Conservation (phyloP, 2,888 invertebrate genomes). For the Aromia moschata region DNA sequence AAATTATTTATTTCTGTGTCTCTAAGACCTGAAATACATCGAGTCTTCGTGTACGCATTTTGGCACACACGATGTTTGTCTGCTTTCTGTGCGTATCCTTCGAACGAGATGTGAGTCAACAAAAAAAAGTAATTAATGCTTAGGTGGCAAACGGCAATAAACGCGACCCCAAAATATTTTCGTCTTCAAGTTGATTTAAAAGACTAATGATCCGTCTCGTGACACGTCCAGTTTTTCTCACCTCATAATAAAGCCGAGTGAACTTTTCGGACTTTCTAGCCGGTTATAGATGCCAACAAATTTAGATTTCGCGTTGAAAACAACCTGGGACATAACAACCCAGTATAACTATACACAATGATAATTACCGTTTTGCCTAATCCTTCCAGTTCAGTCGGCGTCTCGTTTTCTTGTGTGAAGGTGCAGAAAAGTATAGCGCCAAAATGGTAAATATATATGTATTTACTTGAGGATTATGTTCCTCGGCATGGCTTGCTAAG, state of each 20-base stretch:
- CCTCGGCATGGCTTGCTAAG: too few relatives aligned
- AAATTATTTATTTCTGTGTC: too few relatives aligned
- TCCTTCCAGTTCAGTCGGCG: slow-evolving; percentile 11
- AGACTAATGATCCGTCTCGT: slow-evolving; percentile 38
- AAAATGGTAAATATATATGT: slow-evolving; percentile 8
- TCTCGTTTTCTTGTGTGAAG: slow-evolving; percentile 10
- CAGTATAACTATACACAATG: slow-evolving; percentile 32
- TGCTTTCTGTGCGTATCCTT: not conserved
- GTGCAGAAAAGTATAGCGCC: not conserved
- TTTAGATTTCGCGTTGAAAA: slow-evolving; percentile 32
- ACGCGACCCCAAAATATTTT: slow-evolving; percentile 16
- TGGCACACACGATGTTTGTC: not conserved
- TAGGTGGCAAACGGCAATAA: slow-evolving; percentile 20
- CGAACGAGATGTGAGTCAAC: slow-evolving; percentile 2
- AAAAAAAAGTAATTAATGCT: slow-evolving; percentile 26
- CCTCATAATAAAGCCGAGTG: slow-evolving; percentile 26
- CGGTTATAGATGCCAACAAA: slow-evolving; percentile 31
- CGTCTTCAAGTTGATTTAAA: slow-evolving; percentile 30
- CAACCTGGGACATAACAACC: slow-evolving; percentile 33
- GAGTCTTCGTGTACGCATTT: too few relatives aligned
- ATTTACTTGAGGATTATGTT: not conserved
- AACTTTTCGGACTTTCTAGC: slow-evolving; percentile 38
- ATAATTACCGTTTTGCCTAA: slow-evolving; percentile 22
- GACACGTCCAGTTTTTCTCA: slow-evolving; percentile 41
- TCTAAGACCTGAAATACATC: too few relatives aligned